Conservation (phyloP, 2,888 invertebrate species). For the Oxyteleia sp. region DNA sequence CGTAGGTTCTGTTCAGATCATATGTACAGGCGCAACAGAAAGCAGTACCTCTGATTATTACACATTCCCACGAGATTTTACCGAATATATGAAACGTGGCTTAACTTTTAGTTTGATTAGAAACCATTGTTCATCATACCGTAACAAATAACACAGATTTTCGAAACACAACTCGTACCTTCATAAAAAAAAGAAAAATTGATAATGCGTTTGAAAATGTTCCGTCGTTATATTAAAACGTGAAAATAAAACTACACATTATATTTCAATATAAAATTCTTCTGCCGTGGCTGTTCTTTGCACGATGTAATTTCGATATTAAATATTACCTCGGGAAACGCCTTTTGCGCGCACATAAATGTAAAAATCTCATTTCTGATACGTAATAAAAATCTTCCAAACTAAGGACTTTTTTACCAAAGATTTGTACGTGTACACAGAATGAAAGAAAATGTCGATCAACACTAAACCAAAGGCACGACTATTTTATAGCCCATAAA, state of each 20-base stretch:
- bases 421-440: not conserved
- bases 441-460: conserved; percentile 29
- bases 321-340: not conserved
- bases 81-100: not conserved
- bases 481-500: conserved; percentile 27
- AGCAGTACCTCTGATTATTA: not conserved
- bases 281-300: not conserved
- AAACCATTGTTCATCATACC: not conserved
- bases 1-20: not conserved
- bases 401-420: not conserved
- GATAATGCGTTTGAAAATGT: not conserved
- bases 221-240: too few species aligned
- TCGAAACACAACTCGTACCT: not conserved
- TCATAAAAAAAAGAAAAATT: not conserved
- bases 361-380: conserved; percentile 15
- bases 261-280: not conserved
- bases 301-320: conserved; percentile 10
- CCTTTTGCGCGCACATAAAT: not conserved
- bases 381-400: conserved; percentile 18
- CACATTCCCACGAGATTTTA: not conserved
- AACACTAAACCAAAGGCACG: conserved; percentile 17
- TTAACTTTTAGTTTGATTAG: conserved; percentile 2
- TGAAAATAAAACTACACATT: too few species aligned
- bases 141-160: not conserved
- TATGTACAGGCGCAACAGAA: not conserved